A percentile compares a stretch with the other conserved stretches of the same genome.
These are phyloP conservation scores for Geothlypis trichas DNA, from an alignment of 2,113 vertebrate species.

Conservation along the genomic window DNA sequence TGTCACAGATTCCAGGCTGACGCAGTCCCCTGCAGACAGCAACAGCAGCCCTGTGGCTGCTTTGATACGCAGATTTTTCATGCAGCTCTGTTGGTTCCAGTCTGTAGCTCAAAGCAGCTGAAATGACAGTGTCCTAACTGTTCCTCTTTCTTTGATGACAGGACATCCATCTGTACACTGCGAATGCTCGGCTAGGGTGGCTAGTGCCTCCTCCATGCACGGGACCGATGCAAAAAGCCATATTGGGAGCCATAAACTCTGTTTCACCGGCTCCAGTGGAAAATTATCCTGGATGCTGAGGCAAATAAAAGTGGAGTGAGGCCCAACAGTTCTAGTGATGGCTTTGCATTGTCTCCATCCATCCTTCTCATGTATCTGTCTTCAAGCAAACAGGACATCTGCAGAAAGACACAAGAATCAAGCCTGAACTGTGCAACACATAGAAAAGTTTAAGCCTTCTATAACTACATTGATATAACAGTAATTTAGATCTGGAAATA, in stretches of 20 bases:
- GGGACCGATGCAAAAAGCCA: background rate
- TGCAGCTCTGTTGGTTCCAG: background rate
- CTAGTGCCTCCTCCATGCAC: fast-evolving
- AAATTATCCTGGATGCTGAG: background rate
- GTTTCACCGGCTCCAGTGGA: background rate
- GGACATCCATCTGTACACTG: background rate
- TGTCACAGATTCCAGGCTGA: background rate
- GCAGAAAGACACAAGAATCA: background rate
- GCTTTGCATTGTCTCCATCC: background rate
- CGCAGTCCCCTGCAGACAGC: fast-evolving
- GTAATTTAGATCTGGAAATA: background rate
- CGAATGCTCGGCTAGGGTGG: background rate
- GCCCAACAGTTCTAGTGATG: background rate
- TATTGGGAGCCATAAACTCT: background rate
- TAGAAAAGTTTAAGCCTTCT: background rate
- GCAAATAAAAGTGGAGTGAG: background rate
- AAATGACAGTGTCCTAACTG: background rate
- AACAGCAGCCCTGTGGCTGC: background rate
- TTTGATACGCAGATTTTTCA: background rate
- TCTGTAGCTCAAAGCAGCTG: background rate
- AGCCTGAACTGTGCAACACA: background rate
- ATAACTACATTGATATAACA: background rate
- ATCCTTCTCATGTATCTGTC: background rate
- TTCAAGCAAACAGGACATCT: background rate
- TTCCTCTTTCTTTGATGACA: background rate